These are phyloP conservation scores for Aphrophora alni DNA, from an alignment of 2,888 invertebrate genomes.

Conservation along the genomic window DNA sequence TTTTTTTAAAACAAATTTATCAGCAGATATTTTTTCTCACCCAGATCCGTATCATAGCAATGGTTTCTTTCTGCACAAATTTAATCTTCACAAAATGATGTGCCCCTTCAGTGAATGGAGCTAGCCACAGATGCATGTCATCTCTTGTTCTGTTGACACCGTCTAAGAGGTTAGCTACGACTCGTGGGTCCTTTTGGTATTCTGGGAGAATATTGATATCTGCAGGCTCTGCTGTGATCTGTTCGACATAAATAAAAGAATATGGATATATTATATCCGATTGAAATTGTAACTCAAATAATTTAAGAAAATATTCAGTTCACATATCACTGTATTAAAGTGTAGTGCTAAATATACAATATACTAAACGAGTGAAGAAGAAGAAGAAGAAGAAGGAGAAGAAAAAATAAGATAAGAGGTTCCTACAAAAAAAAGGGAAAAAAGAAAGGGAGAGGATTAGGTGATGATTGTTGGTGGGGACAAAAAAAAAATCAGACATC, in stretches of 20 bases:
- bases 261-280: not conserved
- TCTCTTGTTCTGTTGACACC: conserved; percentile 77
- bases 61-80: conserved; percentile 61
- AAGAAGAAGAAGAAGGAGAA: no score
- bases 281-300: not conserved
- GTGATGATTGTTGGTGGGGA: no score
- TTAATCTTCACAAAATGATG: conserved; percentile 66
- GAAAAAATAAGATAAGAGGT: no score
- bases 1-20: no score
- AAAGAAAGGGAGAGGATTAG: no score
- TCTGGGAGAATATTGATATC: conserved; percentile 71
- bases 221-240: conserved; percentile 65
- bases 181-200: conserved; percentile 67
- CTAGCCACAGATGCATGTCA: conserved; percentile 78
- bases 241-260: conserved; percentile 37
- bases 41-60: conserved; percentile 75
- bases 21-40: no score
- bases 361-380: no score
- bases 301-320: no score
- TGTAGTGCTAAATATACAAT: no score
- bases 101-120: conserved; percentile 66
- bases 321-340: no score
- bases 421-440: no score
- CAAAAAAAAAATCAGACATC: no score
- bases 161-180: conserved; percentile 70